These are phyloP conservation scores for Irena cyanogastra DNA, from an alignment of 2,113 vertebrate species.

Conservation along the genomic window DNA sequence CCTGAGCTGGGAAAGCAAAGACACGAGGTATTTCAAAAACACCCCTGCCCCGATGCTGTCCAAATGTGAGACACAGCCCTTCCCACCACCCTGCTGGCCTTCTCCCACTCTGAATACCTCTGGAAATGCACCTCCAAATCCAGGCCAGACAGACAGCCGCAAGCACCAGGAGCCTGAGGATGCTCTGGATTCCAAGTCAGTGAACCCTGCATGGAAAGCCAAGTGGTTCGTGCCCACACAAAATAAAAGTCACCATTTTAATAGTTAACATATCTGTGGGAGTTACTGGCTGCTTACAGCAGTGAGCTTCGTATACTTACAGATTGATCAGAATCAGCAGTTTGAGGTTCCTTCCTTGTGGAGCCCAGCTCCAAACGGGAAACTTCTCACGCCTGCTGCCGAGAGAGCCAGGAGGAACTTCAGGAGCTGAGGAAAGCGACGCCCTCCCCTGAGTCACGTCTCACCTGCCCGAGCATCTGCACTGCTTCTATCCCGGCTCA, in stretches of 20 bases:
- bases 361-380: background rate
- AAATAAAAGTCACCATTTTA: background rate
- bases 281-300: background rate
- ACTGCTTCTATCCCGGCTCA: rapidly evolving
- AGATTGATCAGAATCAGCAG: background rate
- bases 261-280: rapidly evolving
- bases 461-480: background rate
- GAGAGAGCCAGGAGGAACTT: background rate
- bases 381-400: background rate
- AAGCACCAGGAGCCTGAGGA: background rate
- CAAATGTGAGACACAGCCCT: background rate
- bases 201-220: background rate
- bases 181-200: background rate
- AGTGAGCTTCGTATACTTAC: background rate
- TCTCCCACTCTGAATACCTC: background rate
- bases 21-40: too few relatives aligned
- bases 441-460: too few relatives aligned
- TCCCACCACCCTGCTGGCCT: background rate
- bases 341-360: background rate
- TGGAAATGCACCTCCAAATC: background rate
- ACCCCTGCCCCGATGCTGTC: background rate
- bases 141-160: background rate
- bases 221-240: background rate
- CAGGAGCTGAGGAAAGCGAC: background rate
- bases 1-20: background rate